Evolutionary conservation across 2,888 invertebrate genomes (phyloP), one percentile per base, ranked within the genome.

Genomic region (Halictus quadricinctus): DNA sequence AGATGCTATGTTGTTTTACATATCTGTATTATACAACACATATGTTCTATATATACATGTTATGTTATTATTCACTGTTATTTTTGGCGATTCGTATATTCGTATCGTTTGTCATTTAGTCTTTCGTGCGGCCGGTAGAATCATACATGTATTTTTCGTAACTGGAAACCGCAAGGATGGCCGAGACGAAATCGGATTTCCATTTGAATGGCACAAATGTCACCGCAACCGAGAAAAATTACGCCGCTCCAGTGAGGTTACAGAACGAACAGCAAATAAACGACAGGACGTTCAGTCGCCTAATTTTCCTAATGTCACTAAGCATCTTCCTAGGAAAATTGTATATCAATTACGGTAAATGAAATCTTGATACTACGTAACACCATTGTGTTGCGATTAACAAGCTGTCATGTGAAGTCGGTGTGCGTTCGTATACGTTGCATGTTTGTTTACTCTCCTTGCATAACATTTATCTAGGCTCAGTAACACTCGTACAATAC

Each of bases 261-360:
- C 89, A 89, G 90, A 74, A 81, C 43, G 87, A 77, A 43, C 41
- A 91, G 1, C 88, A 86, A 41, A 78, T 93, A 36, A 89, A 92
- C 85, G 93, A 93, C 73, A 90, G 92, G 91, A 92, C 91, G 3
- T 93, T 92, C 70, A 92, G 86, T 76, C 80, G 91, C 18, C 83
- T 90, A 48, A 88, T 93, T 8, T 89, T 93, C 72, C 69, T 86
- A 25, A 64, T 93, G 18, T 91, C 93, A 8, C 78, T 91, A 18
- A 85, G 90, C 6, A 91, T 93, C 66, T 88, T 93, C 21, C 73
- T 92, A 72, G 91, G 89, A 48, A 93, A 93, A 84, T 79, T 93
- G n/a, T 91, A 88, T 64, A 72, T 88, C 8, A 91, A 91, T 86
- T 91, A 93, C 76, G 92, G 93, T 93, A 83, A 91, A 91, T 73